Evolutionary conservation across 1,140 invertebrate genomes (phyloP).

Genomic region (Cyclargus thomasi): DNA sequence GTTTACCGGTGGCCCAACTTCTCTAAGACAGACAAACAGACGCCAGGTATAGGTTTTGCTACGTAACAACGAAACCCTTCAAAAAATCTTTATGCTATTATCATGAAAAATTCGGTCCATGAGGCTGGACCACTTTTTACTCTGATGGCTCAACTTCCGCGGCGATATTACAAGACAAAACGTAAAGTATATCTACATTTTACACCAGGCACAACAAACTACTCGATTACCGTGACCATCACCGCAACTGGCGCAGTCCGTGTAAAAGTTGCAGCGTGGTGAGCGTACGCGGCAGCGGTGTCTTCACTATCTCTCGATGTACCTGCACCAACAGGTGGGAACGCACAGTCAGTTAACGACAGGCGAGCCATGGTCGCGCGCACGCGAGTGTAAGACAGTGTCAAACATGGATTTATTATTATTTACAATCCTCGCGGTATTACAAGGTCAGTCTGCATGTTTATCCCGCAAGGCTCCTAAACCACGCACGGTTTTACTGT

Average conservation of each 20-base stretch:
- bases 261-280: background rate
- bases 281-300: slow-evolving; percentile 12
- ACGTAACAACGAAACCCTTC: no score
- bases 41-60: no score
- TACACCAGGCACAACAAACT: no score
- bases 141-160: no score
- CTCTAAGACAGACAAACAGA: no score
- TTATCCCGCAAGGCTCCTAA: slow-evolving; percentile 22
- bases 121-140: no score
- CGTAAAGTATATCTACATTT: no score
- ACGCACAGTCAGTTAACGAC: slow-evolving; percentile 39
- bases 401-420: slow-evolving; percentile 53
- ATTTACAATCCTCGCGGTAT: slow-evolving; percentile 36
- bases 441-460: slow-evolving; percentile 39
- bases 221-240: background rate
- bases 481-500: slow-evolving; percentile 20
- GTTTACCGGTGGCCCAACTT: no score
- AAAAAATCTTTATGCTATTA: no score
- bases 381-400: slow-evolving; percentile 49
- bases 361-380: slow-evolving; percentile 43
- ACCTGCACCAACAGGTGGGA: slow-evolving; percentile 29
- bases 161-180: no score
- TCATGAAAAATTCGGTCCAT: no score
- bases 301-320: slow-evolving; percentile 22
- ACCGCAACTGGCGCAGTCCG: background rate